Base-by-base conservation (phyloP, 1,140 invertebrate species). In the Lucilia cuprina region DNA sequence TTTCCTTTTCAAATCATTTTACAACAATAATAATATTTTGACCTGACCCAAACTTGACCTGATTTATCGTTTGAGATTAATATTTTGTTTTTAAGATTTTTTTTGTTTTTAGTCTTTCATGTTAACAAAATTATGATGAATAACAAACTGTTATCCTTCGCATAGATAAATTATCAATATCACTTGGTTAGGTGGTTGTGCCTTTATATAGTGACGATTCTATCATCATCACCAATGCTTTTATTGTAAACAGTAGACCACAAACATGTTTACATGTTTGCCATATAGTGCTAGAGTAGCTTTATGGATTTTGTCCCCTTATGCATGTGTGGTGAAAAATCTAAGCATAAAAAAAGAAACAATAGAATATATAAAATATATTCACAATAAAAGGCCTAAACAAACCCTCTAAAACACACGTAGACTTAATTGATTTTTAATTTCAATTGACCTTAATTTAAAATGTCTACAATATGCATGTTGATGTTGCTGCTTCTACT, bases 401-500 rank as follows among this genome's bases (percentile, higher is more conserved):
- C 14, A 60, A 14, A 60, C 55, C 14, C 55, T 60, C 14, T 60
- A n/a, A 70, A 70, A 70, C 65, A 70, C 65, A 70, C 65, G 65
- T 70, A 70, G 19, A 70, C 65, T 70, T 70, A 70, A 70, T 70
- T 70, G 65, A 70, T 70, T 70, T 70, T 70, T 70, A 70, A 70
- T 70, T 70, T 70, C 65, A 70, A 70, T 70, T 70, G 65, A 70
- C 65, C 65, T 70, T 70, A 70, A 70, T 70, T 70, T 70, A 70
- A 70, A 70, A 25, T 70, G 65, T 70, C 65, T 70, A 70, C 65
- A 70, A 70, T 70, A 70, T 70, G 65, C 19, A 70, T 65, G 60
- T n/a, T 65, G 60, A 65, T 65, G 25, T 30, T 30, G 25, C 25
- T 30, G 25, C 25, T 30, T 30, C 25, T 30, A 3, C 25, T 30